Conservation (phyloP, 2,797 vertebrate species). For the Brotogeris chrysoptera region DNA sequence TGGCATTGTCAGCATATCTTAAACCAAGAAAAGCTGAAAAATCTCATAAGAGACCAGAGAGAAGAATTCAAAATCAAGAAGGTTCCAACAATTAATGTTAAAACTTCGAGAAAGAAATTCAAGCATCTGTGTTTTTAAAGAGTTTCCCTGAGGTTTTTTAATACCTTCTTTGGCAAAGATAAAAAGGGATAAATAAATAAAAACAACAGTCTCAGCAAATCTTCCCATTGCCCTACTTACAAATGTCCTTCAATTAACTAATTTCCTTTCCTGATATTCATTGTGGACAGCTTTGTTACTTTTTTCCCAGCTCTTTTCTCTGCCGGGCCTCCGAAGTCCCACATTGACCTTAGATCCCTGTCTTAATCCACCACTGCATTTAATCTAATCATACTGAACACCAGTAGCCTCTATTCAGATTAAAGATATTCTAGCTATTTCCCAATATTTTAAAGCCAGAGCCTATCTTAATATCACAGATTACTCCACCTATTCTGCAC, state of each 20-base stretch:
- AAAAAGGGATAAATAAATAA: not conserved
- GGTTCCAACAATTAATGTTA: not conserved
- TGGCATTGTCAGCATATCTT: slow-evolving; percentile 52
- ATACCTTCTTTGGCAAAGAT: not conserved
- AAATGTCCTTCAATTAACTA: not conserved
- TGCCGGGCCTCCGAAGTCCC: not conserved
- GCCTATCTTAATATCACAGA: not conserved
- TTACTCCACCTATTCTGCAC: not conserved
- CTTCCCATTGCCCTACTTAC: not conserved
- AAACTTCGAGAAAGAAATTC: not conserved
- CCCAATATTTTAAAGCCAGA: not conserved
- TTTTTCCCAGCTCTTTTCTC: not conserved
- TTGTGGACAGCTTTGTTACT: not conserved
- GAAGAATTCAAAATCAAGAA: slow-evolving; percentile 27
- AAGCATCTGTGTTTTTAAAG: not conserved
- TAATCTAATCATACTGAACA: not conserved
- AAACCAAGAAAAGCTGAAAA: slow-evolving; percentile 53
- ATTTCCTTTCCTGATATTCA: not conserved
- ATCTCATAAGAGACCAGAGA: not conserved
- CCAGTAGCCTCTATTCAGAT: not conserved
- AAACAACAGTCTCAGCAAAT: not conserved
- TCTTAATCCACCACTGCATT: slow-evolving; percentile 14
- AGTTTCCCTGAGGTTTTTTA: not conserved
- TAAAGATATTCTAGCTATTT: slow-evolving; percentile 37
- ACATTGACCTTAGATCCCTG: not conserved